Evolutionary conservation across 2,797 vertebrate genomes (phyloP).

Genomic region (Australoheros facetus): DNA sequence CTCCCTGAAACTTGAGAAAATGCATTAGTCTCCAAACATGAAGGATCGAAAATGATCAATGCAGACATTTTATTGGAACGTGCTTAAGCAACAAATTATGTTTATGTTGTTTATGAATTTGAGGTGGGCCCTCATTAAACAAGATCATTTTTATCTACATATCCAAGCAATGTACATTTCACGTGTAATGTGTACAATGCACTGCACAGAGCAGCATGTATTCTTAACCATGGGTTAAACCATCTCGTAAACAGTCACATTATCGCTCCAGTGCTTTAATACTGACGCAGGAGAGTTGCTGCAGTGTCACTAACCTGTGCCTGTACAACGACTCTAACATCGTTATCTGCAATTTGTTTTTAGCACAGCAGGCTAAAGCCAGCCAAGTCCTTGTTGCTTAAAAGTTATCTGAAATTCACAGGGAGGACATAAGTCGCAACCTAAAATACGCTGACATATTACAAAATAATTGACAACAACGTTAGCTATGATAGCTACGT

Average conservation of each 20-base stretch:
- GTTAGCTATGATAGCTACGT: neutral
- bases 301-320: neutral
- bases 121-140: neutral
- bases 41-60: neutral
- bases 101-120: neutral
- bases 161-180: neutral
- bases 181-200: neutral
- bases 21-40: neutral
- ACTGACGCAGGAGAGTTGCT: neutral
- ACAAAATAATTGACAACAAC: neutral
- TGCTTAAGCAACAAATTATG: neutral
- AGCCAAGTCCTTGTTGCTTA: rapidly evolving
- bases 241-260: neutral
- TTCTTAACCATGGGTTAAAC: neutral
- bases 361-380: conserved; percentile 48
- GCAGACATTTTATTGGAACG: neutral
- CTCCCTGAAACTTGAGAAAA: neutral
- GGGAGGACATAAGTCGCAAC: rapidly evolving
- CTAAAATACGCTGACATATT: neutral
- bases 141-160: neutral
- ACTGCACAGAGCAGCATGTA: too few species aligned
- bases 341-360: conserved; percentile 41
- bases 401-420: neutral
- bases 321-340: neutral
- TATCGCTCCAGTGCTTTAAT: neutral